Base-by-base conservation (phyloP, 1,140 invertebrate species). In the Drosophila tristis region DNA sequence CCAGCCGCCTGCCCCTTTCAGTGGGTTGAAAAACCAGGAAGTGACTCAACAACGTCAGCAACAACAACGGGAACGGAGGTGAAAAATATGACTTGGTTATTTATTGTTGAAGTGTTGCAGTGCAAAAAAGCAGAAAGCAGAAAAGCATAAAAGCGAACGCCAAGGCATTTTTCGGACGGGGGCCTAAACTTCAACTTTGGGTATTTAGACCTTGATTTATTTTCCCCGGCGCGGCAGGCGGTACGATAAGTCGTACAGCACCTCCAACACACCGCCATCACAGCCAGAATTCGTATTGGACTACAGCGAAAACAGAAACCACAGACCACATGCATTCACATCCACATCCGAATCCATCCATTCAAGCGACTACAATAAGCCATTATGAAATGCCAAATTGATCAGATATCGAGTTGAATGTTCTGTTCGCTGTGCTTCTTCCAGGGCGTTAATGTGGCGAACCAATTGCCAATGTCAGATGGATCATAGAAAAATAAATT, bases 31-130 rank as follows among this genome's bases (percentile, higher is more conserved):
- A 87, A 87, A 87, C 84, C 84, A 87, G 84, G 84, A 87, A 87
- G 84, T 87, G 84, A 87, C 79, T 87, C 84, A 87, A 87, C 84
- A 89, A 74, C 74, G 76, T 55, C 73, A 78, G 57, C 75, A 87
- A 63, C 42, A 66, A 20, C 61, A 65, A 49, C 70, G 50, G 60
- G 65, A 78, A 70, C 62, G 66, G 74, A 87, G 81, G 81, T 86
- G 81, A 86, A 87, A 87, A 87, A 89, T 87, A 87, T 87, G 82
- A 87, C 84, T 87, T 87, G 84, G 82, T 87, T 87, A 87, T 87
- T 87, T 87, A 87, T 87, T 89, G 82, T 87, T 87, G 84, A 89
- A 89, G 81, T 86, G 82, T 86, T 87, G 82, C 81, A 86, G 78
- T 86, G 81, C 81, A 82, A 87, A 85, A 84, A 64, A 55, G 42